Base-by-base conservation (phyloP, 2,888 invertebrate species). In the Panopea generosa region DNA sequence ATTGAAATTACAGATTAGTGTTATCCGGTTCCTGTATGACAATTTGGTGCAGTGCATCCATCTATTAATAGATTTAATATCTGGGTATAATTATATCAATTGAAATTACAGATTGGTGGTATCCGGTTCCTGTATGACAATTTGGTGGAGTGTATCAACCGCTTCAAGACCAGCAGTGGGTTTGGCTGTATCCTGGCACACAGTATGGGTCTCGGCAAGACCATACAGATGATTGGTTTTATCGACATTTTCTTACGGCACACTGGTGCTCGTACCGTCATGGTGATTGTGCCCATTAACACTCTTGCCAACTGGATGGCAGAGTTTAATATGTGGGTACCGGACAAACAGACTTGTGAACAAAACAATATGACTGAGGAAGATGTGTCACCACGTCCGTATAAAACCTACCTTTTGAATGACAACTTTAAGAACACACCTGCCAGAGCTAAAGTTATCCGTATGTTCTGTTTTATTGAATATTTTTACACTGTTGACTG, bases 141-240 rank as follows among this genome's bases (percentile, higher is more conserved):
- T 92, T 96, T 99, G 26, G 96, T 99, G 84, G 99, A 99, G 93
- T 98, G 98, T 22, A 95, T 96, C 52, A 96, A 96, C 76, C 94
- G 98, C 84, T 99, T 96, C 92, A 96, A 96, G 66, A 96, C 95
- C 18, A 96, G 96, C 0, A 93, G 93, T 71, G 99, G 99, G 14
- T 98, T 99, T 92, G 99, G 99, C 16, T 99, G 99, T 92, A 99
- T 99, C 87, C 94, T 99, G 62, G 99, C 99, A 0, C 99, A 99
- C 94, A 98, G 98, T 52, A 99, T 99, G 99, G 99, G 99, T 1
- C 94, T 99, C 29, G 99, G 99, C n/a, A 99, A 99, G 94, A 99
- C 99, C 0, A 94, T 99, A 70, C 94, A 94, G 86, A 96, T 99
- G 68, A 97, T 99, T 67, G 97, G 97, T 82, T 99, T 99, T 94